Percentiles rank a stretch among this genome's conserved stretches.
phyloP scores from a whole-genome alignment of 2,797 vertebrate genomes.

The Apodemus agrarius region DNA sequence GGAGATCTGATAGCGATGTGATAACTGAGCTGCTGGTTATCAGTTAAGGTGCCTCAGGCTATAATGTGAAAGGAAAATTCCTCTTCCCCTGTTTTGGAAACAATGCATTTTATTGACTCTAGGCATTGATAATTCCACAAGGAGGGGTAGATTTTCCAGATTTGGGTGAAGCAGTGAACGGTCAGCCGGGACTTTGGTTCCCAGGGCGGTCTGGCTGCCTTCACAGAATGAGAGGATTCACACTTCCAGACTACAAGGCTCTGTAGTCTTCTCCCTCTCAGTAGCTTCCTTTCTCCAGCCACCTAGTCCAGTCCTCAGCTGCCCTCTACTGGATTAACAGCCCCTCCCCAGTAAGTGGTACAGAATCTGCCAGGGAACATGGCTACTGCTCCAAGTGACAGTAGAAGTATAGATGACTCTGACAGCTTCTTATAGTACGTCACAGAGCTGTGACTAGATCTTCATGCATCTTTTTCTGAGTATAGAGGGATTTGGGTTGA shows the following conservation, averaged over 20 bases:
- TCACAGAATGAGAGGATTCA: neutral
- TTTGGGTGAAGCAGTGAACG: neutral
- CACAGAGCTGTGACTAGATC: neutral
- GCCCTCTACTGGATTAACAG: neutral
- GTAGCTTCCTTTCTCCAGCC: neutral
- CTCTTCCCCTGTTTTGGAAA: conserved; percentile 34
- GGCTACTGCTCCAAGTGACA: fast-evolving
- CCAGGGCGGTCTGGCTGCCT: neutral
- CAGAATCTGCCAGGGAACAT: neutral
- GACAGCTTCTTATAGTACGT: fast-evolving
- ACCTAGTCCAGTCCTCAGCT: neutral
- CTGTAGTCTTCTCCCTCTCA: neutral
- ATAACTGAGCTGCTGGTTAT: conserved; percentile 33
- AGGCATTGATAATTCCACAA: neutral
- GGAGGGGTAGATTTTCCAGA: neutral
- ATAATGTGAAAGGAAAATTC: conserved; percentile 16
- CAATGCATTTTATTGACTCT: conserved; percentile 5
- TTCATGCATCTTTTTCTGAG: neutral
- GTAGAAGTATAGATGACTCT: neutral
- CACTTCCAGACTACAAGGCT: fast-evolving
- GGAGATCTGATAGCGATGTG: conserved; percentile 27
- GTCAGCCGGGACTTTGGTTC: neutral
- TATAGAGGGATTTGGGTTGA: neutral
- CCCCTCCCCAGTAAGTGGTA: neutral
- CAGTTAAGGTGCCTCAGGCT: conserved; percentile 31